Percentiles rank a stretch among this genome's conserved stretches.
Conservation (phyloP, 2,113 vertebrate species). For the Vidua chalybeata region DNA sequence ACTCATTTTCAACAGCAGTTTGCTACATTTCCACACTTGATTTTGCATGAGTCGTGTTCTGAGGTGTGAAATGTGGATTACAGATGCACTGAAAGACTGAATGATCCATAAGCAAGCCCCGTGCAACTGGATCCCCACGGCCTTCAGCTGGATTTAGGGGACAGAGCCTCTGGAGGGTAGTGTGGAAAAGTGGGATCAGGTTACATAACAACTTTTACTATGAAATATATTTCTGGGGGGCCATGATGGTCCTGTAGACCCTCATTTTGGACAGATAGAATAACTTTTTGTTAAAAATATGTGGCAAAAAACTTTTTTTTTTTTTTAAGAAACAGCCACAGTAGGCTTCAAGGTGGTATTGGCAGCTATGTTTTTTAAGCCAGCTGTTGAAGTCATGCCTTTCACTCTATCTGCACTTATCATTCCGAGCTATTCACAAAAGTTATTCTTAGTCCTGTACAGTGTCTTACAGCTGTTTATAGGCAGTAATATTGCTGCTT, state of each 20-base stretch:
- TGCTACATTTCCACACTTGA: not conserved
- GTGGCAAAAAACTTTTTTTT: not conserved
- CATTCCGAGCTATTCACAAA: not conserved
- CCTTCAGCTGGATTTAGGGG: not conserved
- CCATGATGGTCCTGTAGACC: not conserved
- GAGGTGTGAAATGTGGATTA: conserved; percentile 27
- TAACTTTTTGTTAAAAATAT: not conserved
- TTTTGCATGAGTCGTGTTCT: not conserved
- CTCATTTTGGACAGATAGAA: not conserved
- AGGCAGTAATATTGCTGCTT: not conserved
- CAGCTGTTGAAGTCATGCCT: not conserved
- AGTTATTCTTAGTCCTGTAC: not conserved
- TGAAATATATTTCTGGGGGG: not conserved
- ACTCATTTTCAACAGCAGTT: conserved; percentile 1
- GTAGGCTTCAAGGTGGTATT: not conserved
- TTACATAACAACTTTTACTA: not conserved
- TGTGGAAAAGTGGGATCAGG: not conserved
- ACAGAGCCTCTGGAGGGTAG: not conserved
- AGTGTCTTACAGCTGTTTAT: not conserved
- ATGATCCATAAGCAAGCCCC: not conserved
- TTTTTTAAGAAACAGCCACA: not conserved
- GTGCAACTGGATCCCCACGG: not conserved
- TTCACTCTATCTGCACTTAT: not conserved
- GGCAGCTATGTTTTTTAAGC: not conserved
- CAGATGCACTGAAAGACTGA: not conserved